A percentile compares a stretch with the other conserved stretches of the same genome.
These are phyloP conservation scores for Euproctis similis DNA, from an alignment of 2,888 invertebrate genomes.

Conservation along the genomic window DNA sequence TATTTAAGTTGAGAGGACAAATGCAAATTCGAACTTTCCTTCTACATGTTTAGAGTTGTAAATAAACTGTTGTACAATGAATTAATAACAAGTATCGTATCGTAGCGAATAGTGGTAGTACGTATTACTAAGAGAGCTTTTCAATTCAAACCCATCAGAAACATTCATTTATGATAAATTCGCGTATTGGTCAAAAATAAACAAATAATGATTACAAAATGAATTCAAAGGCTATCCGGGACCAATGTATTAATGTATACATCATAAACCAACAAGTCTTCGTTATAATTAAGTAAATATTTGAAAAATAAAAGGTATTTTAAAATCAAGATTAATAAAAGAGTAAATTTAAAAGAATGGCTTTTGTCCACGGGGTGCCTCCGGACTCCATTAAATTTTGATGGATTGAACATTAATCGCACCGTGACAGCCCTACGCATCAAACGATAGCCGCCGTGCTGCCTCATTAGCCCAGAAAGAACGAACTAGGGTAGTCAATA, in stretches of 20 bases:
- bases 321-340: conserved; percentile 30
- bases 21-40: conserved; percentile 5
- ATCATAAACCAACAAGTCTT: background rate
- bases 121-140: no score
- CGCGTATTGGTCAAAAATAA: no score
- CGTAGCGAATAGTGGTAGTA: no score
- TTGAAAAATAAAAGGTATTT: conserved; percentile 18
- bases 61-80: no score
- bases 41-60: background rate
- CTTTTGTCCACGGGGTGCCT: conserved; percentile 17
- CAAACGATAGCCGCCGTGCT: conserved; percentile 36
- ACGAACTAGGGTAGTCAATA: conserved; percentile 17
- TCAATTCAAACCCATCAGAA: no score
- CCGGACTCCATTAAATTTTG: conserved; percentile 39
- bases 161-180: no score
- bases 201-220: no score
- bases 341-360: conserved; percentile 23
- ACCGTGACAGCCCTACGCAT: conserved; percentile 39
- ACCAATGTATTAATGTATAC: no score
- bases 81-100: no score
- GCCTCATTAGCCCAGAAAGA: conserved; percentile 41
- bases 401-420: conserved; percentile 44
- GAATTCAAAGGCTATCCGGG: no score
- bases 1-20: conserved; percentile 1
- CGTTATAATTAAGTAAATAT: conserved; percentile 13